Percentiles rank a stretch among this genome's conserved stretches.
Evolutionary conservation across 37 sponge, comb jelly and placozoan species (phyloP).

Genomic region (Axinella damicornis): DNA sequence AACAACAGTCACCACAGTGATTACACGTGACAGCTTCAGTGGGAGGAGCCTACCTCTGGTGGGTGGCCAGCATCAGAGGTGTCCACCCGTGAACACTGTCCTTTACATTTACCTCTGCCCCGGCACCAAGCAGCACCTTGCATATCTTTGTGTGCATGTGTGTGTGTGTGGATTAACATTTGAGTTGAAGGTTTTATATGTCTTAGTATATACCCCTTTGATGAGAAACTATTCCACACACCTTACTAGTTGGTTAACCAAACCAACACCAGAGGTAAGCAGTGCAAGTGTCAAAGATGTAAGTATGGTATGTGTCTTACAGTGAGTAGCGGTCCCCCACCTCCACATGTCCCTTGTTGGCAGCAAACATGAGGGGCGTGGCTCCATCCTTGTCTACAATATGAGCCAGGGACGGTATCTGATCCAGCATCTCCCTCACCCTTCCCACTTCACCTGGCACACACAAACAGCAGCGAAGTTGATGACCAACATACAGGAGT

Average conservation of each 20-base stretch:
- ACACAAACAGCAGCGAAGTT: neutral
- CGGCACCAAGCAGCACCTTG: constrained; percentile 43
- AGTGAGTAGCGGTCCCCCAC: too few species aligned
- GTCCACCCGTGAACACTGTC: constrained; percentile 82
- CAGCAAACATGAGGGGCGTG: constrained; percentile 90
- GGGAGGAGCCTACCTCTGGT: constrained; percentile 73
- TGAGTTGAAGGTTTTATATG: neutral
- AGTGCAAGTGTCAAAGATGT: too few species aligned
- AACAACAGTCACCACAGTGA: neutral
- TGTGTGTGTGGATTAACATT: neutral
- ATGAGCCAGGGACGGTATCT: constrained; percentile 8
- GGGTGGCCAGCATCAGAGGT: constrained; percentile 86
- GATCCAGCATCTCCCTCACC: constrained; percentile 25
- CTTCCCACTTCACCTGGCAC: constrained; percentile 32
- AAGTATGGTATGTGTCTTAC: too few species aligned
- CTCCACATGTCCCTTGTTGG: constrained; percentile 71
- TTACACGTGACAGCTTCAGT: too few species aligned
- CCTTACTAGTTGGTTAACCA: too few species aligned
- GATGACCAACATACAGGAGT: neutral
- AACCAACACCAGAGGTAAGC: too few species aligned
- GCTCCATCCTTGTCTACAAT: constrained; percentile 75
- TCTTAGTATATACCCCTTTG: neutral
- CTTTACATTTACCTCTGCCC: constrained; percentile 71
- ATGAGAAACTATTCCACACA: too few species aligned
- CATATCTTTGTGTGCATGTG: constrained; percentile 28